These are phyloP conservation scores for Streptopelia turtur DNA, from an alignment of 2,797 vertebrate genomes.

Conservation along the genomic window DNA sequence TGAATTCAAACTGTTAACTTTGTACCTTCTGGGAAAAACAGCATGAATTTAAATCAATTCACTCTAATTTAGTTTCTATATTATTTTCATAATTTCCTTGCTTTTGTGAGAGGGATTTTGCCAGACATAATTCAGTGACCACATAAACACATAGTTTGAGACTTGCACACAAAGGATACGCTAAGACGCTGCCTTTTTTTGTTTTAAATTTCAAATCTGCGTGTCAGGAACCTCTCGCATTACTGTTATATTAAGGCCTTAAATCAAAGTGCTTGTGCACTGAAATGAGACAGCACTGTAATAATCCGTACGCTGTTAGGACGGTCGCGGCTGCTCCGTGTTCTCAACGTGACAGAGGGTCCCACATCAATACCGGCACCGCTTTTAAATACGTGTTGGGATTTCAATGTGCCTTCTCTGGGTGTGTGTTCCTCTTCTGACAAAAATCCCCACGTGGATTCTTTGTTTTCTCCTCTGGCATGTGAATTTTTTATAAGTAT, in stretches of 20 bases:
- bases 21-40: neutral
- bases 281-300: neutral
- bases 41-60: neutral
- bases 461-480: neutral
- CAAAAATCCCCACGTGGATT: neutral
- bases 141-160: neutral
- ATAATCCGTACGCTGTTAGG: neutral
- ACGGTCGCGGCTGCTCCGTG: accelerated
- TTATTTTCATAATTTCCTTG: neutral
- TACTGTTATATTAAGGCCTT: neutral
- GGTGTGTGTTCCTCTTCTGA: neutral
- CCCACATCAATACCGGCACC: neutral
- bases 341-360: accelerated
- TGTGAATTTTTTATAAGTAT: neutral
- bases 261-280: neutral
- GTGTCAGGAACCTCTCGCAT: neutral
- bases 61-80: neutral
- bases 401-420: neutral
- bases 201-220: neutral
- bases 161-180: neutral
- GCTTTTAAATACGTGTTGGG: neutral
- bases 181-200: neutral
- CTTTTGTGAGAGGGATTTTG: neutral
- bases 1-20: neutral
- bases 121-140: neutral